Evolutionary conservation across 1,140 invertebrate genomes (phyloP), one percentile per base, ranked within the genome.

Genomic region (Ceratosolen solmsi): DNA sequence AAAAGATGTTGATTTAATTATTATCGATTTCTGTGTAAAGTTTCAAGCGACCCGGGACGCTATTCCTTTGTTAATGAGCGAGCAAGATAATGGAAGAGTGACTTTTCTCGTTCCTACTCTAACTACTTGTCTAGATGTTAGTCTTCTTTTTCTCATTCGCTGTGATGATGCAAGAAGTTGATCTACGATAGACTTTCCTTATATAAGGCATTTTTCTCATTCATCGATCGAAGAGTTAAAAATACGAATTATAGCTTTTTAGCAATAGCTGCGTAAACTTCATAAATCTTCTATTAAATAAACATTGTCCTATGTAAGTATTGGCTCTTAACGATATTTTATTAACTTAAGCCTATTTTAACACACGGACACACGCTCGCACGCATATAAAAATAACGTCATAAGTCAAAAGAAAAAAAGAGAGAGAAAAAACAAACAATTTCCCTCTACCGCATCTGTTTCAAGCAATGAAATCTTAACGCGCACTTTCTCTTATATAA

Each of bases 111-210:
- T 74, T 41, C n/a, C 36, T 41, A 36, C 63, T 38, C 22, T 22
- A n/a, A 38, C 20, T 11, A 11, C 33, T 38, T 17, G 33, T 15
- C 41, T 27, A 46, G 11, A 51, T 54, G 27, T 54, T 56, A 25
- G 36, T 56, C 46, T 56, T 70, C 77, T 70, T 71, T 79, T 56
- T 79, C 1, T 51, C 27, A 25, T 65, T 49, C 13, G n/a, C 20
- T 13, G 11, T 11, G 25, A 49, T 77, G 58, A 65, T 49, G 49
- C 49, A 54, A 38, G 49, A 79, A 70, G 30, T 56, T 33, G 65
- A 71, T 79, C 77, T n/a, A 70, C 51, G 30, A 79, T 38, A 54
- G 13, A 38, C 60, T 63, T 65, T 65, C 22, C 73, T 38, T 41
- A 25, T 60, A 60, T 25, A 58, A 58, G 22, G 15, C 27, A 22